Percentiles rank a stretch among this genome's conserved stretches.
Evolutionary conservation across 2,888 invertebrate genomes (phyloP).

Genomic region (Psylliodes chrysocephalus): DNA sequence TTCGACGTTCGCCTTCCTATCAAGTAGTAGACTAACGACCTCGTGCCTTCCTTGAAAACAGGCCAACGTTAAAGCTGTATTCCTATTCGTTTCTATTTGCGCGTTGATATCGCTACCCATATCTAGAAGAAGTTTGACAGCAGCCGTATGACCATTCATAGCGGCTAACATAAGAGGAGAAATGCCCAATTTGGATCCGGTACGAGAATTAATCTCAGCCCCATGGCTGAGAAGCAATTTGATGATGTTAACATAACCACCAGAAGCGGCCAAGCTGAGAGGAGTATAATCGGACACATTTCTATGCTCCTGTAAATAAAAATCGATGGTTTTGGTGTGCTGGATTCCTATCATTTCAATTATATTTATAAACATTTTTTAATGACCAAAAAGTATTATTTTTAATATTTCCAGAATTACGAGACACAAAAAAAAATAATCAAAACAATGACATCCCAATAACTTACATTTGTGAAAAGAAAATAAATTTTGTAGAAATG

Average conservation of each 20-base stretch:
- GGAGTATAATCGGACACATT: conserved; percentile 99
- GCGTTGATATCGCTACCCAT: conserved; percentile 99
- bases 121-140: conserved; percentile 93
- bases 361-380: too few relatives aligned
- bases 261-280: conserved; percentile 96
- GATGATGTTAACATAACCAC: conserved; percentile 98
- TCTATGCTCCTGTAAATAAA: conserved; percentile 82
- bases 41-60: conserved; percentile 99
- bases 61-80: conserved; percentile 97
- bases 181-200: conserved; percentile 96
- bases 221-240: conserved; percentile 91
- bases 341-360: too few relatives aligned
- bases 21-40: conserved; percentile 94
- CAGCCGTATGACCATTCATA: conserved; percentile 98
- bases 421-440: too few relatives aligned
- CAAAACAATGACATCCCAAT: too few relatives aligned
- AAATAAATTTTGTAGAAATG: too few relatives aligned
- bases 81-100: conserved; percentile 98
- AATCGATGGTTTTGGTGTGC: too few relatives aligned
- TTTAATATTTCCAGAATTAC: too few relatives aligned
- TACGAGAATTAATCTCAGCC: conserved; percentile 98
- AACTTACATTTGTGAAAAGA: too few relatives aligned
- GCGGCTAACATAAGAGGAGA: conserved; percentile 99
- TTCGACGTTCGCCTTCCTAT: conserved; percentile 98
- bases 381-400: too few relatives aligned